Evolutionary conservation across 2,113 vertebrate species (phyloP).

Genomic region (Lampris incognitus): DNA sequence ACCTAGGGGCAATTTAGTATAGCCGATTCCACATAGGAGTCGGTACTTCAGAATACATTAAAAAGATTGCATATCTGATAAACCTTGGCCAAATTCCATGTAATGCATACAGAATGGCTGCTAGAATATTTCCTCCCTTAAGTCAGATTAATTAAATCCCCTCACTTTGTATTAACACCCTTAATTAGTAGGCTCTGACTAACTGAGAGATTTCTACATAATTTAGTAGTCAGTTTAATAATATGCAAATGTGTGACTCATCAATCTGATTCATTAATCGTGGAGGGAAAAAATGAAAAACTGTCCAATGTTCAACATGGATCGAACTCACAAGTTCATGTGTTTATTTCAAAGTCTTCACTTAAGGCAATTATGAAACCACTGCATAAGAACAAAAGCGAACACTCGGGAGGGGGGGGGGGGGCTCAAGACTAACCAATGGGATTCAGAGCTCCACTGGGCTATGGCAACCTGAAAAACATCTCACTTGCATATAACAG

Average conservation of each 20-base stretch:
- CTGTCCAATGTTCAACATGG: constrained; percentile 45
- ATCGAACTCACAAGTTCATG: constrained; percentile 66
- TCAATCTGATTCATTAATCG: neutral
- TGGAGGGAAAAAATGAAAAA: neutral
- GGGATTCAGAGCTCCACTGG: constrained; percentile 47
- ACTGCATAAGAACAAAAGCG: constrained; percentile 80
- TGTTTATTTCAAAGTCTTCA: constrained; percentile 81
- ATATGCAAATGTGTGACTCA: neutral
- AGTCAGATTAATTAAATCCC: too few relatives aligned
- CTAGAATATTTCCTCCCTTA: too few relatives aligned
- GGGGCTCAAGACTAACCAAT: constrained; percentile 57
- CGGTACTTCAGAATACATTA: too few relatives aligned
- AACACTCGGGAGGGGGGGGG: constrained; percentile 65
- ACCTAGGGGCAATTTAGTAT: too few relatives aligned
- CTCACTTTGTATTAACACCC: too few relatives aligned
- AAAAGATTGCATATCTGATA: too few relatives aligned
- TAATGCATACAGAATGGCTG: too few relatives aligned
- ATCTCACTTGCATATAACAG: constrained; percentile 77
- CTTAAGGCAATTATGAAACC: constrained; percentile 85
- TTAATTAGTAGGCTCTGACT: too few relatives aligned
- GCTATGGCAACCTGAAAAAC: constrained; percentile 74
- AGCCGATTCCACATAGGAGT: too few relatives aligned
- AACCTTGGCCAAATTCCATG: too few relatives aligned
- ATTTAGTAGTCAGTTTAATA: too few relatives aligned
- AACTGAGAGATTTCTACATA: too few relatives aligned